phyloP scores from a whole-genome alignment of 2,797 vertebrate genomes.

The Pangasius djambal region DNA sequence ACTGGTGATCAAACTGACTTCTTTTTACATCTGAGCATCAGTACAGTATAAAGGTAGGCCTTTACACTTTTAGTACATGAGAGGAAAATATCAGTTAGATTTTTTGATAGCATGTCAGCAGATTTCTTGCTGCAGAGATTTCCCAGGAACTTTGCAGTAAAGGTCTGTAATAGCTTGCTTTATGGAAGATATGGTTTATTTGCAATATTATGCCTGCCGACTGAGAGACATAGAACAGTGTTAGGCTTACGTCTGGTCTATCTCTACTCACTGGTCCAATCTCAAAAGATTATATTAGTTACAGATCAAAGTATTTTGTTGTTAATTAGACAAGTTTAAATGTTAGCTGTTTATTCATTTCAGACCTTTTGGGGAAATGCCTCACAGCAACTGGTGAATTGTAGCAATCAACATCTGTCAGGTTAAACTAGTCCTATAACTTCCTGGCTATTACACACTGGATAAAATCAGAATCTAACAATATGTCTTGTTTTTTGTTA shows the following conservation, averaged over 20 bases:
- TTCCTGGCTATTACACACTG: not conserved
- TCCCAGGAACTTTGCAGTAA: not conserved
- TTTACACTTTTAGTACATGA: not conserved
- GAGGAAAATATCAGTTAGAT: not conserved
- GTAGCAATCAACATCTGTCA: not conserved
- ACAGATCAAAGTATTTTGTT: conserved; percentile 22
- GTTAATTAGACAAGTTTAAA: conserved; percentile 3
- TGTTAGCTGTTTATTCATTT: conserved; percentile 12
- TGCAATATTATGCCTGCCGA: not conserved
- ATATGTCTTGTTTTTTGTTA: not conserved
- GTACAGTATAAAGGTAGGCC: not conserved
- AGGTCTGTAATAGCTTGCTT: not conserved
- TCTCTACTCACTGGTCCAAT: not conserved
- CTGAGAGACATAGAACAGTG: conserved; percentile 9
- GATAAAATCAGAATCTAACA: not conserved
- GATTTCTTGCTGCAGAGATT: not conserved
- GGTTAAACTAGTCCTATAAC: conserved; percentile 2
- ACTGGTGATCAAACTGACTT: not conserved
- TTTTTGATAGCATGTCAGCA: not conserved
- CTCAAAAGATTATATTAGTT: conserved; percentile 11
- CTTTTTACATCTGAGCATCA: not conserved
- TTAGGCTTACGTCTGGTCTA: not conserved
- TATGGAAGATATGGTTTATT: not conserved
- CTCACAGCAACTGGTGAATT: not conserved
- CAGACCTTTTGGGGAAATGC: not conserved